Evolutionary conservation across 2,113 vertebrate species (phyloP), one percentile per base, ranked within the genome.

Genomic region (Ctenodactylus gundi): DNA sequence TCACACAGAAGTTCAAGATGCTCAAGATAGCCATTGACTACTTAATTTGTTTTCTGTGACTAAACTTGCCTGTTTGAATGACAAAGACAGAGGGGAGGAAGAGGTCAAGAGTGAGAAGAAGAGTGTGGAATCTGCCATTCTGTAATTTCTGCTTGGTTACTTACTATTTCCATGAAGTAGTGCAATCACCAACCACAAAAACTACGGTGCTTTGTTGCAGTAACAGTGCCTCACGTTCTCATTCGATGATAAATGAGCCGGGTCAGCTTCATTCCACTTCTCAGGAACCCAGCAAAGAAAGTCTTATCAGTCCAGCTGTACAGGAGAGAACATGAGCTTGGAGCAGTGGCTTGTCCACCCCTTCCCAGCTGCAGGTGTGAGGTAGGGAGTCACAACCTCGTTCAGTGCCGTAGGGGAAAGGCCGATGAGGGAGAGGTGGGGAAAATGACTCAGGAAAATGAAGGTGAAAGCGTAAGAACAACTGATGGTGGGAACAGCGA

Each of bases 171-270:
- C 3, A 1, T 4, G n/a, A 65, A 36, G 58, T 46, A 31, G 17
- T 11, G n/a, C 10, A 36, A 2, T 12, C 58, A 29, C 70, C 4
- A 0, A 8, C 6, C n/a, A 53, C 20, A 27, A 34, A 13, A 41
- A 25, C 25, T 14, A 9, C 49, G 83, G 51, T 68, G 51, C 29
- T 62, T 62, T 49, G 72, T 68, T 11, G 2, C 10, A 11, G 17
- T 31, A 68, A 3, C 41, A 51, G n/a, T 49, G 39, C 23, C 1
- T 18, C 17, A 2, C 9, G 25, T 29, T 76, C 51, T 44, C 58
- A 27, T n/a, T 20, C 34, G 25, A 36, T 44, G 60, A 64, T 34
- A 64, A 62, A 53, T 0, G 25, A 46, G n/a, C 36, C 14, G 15
- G 44, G 13, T 77, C 62, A 36, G 64, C 15, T 27, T 41, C 7